These are phyloP conservation scores for Meta bourneti DNA, from an alignment of 2,888 invertebrate genomes.

Conservation along the genomic window DNA sequence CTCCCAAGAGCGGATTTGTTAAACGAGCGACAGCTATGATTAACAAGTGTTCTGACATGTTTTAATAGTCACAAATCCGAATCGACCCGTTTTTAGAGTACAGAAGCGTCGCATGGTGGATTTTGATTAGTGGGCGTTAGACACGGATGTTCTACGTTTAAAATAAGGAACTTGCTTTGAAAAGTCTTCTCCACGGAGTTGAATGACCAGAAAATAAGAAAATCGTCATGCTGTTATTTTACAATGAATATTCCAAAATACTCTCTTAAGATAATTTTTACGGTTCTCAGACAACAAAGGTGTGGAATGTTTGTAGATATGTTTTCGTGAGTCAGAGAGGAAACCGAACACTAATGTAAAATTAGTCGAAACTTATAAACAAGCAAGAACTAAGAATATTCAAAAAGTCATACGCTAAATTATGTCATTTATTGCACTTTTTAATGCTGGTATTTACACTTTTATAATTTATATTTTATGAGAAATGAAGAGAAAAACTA, in stretches of 20 bases:
- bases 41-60: conserved; percentile 1
- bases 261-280: neutral
- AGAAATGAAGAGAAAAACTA: too few species aligned
- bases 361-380: too few species aligned
- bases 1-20: neutral
- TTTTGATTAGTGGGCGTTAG: conserved; percentile 20
- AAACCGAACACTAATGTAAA: too few species aligned
- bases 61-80: conserved; percentile 19
- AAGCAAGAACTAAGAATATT: too few species aligned
- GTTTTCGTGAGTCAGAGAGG: too few species aligned
- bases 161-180: conserved; percentile 4
- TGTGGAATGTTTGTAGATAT: too few species aligned
- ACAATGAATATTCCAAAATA: neutral
- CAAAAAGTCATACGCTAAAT: too few species aligned
- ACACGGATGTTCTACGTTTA: neutral
- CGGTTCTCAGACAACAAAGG: too few species aligned
- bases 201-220: conserved; percentile 20
- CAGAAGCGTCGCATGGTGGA: conserved; percentile 1
- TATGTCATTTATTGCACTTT: too few species aligned
- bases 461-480: too few species aligned
- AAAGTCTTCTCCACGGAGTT: neutral
- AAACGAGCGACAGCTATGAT: neutral
- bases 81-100: conserved; percentile 1
- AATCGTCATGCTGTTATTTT: neutral
- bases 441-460: too few species aligned